These are phyloP conservation scores for Elaphurus davidianus DNA, from an alignment of 2,113 vertebrate genomes.

Conservation along the genomic window DNA sequence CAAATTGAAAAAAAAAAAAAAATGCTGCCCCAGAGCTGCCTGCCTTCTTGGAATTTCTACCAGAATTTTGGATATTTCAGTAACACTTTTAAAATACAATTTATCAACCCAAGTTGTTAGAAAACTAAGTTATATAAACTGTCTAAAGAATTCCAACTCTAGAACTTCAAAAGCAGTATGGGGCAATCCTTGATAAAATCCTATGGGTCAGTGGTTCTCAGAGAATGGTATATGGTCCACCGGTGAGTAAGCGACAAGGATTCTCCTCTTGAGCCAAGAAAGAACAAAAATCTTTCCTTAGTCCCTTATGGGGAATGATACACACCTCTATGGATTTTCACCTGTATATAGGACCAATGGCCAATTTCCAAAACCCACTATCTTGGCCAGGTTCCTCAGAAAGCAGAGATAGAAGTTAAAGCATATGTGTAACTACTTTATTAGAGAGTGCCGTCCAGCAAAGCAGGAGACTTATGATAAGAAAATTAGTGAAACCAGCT, in stretches of 20 bases:
- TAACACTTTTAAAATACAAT: neutral
- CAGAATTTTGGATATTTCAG: neutral
- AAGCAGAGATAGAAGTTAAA: neutral
- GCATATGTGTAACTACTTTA: neutral
- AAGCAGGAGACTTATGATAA: neutral
- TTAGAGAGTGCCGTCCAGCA: neutral
- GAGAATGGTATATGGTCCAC: neutral
- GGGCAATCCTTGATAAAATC: neutral
- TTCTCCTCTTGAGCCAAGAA: neutral
- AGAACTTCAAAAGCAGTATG: neutral
- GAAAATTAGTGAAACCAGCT: neutral
- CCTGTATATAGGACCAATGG: neutral
- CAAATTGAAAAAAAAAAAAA: neutral
- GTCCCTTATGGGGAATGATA: neutral
- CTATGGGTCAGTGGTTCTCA: neutral
- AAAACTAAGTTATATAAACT: slow-evolving; percentile 9
- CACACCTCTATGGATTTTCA: neutral
- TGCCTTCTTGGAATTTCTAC: neutral
- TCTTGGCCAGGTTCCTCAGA: neutral
- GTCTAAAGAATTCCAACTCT: neutral
- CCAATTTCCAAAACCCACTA: neutral
- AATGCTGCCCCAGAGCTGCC: neutral
- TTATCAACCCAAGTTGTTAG: neutral
- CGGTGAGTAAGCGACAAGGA: neutral
- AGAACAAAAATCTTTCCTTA: neutral